phyloP scores from a whole-genome alignment of 2,888 invertebrate species.

The Arge pagana region DNA sequence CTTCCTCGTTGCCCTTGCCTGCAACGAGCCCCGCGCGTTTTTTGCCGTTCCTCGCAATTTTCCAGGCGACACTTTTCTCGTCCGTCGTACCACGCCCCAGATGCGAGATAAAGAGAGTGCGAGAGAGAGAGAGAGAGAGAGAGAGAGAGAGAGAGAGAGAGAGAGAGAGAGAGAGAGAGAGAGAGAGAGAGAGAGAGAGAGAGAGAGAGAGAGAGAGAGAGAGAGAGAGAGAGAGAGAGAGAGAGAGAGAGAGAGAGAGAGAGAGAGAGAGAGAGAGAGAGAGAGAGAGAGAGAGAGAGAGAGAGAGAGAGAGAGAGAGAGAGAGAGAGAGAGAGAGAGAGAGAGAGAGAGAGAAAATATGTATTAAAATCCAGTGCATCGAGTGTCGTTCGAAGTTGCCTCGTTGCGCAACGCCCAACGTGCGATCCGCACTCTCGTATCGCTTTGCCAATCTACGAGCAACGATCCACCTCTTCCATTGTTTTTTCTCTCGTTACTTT shows the following conservation, averaged over 20 bases:
- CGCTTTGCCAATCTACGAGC: conserved; percentile 26
- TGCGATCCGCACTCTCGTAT: conserved; percentile 3
- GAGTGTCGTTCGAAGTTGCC: conserved; percentile 54
- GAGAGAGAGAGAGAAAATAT: conserved; percentile 43
- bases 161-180: conserved; percentile 19
- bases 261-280: conserved; percentile 13
- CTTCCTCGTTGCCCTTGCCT: conserved; percentile 36
- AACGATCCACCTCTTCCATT: no score
- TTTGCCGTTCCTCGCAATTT: conserved; percentile 40
- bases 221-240: no score
- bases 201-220: no score
- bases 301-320: not conserved
- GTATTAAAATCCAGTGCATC: conserved; percentile 68
- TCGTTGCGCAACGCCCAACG: conserved; percentile 24
- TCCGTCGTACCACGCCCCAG: not conserved
- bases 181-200: conserved; percentile 13
- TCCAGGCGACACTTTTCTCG: conserved; percentile 15
- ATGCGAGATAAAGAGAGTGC: not conserved
- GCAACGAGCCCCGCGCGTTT: conserved; percentile 33
- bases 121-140: no score
- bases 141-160: conserved; percentile 8
- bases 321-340: not conserved
- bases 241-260: not conserved
- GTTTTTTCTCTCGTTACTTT: no score
- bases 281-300: conserved; percentile 14